These are phyloP conservation scores for Rousettus madagascariensis DNA, from an alignment of 2,797 vertebrate genomes.

Conservation along the genomic window DNA sequence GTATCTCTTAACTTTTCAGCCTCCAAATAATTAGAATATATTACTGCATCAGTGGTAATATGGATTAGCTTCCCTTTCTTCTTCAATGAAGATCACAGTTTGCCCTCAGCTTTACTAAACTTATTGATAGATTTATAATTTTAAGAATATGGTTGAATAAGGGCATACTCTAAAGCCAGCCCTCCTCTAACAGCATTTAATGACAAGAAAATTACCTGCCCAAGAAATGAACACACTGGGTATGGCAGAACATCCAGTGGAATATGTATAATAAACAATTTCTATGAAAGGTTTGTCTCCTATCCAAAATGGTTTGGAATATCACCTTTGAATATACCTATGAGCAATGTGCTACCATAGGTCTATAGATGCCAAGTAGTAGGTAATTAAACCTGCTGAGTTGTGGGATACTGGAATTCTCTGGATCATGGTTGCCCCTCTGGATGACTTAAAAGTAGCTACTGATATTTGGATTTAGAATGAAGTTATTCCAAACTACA, in stretches of 20 bases:
- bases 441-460: neutral
- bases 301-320: slow-evolving; percentile 22
- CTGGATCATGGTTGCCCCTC: neutral
- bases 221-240: neutral
- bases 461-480: neutral
- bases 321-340: neutral
- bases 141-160: neutral
- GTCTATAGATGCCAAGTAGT: neutral
- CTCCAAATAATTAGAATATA: neutral
- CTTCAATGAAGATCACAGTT: neutral
- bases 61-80: neutral
- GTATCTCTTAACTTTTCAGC: neutral
- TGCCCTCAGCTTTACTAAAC: neutral
- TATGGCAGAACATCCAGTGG: neutral
- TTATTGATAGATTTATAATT: neutral
- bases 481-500: slow-evolving; percentile 33
- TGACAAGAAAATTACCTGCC: neutral
- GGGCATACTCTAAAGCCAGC: neutral
- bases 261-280: neutral
- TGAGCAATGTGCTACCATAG: neutral
- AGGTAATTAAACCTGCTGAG: neutral
- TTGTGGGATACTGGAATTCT: neutral
- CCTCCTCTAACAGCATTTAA: neutral
- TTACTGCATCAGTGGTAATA: neutral
- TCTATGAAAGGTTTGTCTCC: neutral